phyloP scores from a whole-genome alignment of 2,113 vertebrate genomes.

The Parotia lawesii region DNA sequence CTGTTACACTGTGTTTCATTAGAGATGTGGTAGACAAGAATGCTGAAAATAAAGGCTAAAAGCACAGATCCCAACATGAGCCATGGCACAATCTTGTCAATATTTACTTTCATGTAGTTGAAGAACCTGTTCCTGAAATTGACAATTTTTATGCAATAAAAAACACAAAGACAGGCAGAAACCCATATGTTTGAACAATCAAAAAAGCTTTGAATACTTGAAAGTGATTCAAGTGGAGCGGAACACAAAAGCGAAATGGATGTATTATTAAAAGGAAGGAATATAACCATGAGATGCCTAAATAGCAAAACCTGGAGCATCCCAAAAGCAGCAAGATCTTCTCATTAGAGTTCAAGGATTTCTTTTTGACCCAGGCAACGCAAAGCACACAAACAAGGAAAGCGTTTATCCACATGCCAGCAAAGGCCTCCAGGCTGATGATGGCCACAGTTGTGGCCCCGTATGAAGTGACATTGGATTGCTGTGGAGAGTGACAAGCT shows the following conservation, averaged over 20 bases:
- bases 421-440: neutral
- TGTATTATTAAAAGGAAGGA: rapidly evolving
- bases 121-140: neutral
- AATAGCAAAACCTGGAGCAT: neutral
- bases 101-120: neutral
- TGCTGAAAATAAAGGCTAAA: neutral
- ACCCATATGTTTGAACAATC: neutral
- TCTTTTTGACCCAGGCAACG: neutral
- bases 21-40: neutral
- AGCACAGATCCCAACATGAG: neutral
- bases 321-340: slow-evolving; percentile 13
- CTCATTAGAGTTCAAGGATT: neutral
- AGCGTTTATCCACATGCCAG: neutral
- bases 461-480: neutral
- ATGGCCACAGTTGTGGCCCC: rapidly evolving
- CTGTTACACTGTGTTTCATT: neutral
- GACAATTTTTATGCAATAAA: slow-evolving; percentile 27
- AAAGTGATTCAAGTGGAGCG: neutral
- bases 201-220: neutral
- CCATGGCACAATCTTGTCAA: neutral
- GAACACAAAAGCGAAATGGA: rapidly evolving
- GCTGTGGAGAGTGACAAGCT: neutral
- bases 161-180: neutral
- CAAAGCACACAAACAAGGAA: neutral
- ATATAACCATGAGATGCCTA: neutral